phyloP scores from a whole-genome alignment of 2,113 vertebrate species.

The Ellobius talpinus region DNA sequence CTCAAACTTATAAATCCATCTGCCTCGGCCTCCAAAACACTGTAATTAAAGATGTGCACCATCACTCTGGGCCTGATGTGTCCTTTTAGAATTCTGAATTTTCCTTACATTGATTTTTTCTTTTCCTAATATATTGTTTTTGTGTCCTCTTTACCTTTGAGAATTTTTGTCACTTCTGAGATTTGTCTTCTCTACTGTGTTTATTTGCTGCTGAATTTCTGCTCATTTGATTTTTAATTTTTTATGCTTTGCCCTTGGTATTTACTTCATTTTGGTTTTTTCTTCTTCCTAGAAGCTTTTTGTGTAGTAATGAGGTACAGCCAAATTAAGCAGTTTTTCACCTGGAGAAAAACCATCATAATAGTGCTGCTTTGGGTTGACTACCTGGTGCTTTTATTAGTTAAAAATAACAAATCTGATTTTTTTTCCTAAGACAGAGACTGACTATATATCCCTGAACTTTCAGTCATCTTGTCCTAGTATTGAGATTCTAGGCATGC shows the following conservation, averaged over 20 bases:
- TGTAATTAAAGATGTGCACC: neutral
- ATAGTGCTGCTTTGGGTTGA: neutral
- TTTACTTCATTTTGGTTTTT: neutral
- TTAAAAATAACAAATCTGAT: neutral
- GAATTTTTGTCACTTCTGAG: neutral
- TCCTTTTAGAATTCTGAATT: constrained; percentile 23
- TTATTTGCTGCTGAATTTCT: neutral
- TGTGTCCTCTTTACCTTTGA: neutral
- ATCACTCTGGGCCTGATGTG: neutral
- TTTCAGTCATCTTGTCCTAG: neutral
- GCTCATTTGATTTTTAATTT: neutral
- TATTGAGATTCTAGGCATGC: neutral
- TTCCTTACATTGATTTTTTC: neutral
- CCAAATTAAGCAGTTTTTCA: neutral
- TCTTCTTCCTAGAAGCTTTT: neutral
- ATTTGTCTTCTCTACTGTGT: neutral
- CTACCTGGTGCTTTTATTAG: neutral
- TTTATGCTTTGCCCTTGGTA: neutral
- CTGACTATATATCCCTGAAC: neutral
- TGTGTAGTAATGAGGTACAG: neutral
- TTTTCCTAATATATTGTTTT: constrained; percentile 12
- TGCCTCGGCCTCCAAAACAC: neutral
- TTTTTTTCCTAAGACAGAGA: neutral
- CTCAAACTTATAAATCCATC: neutral
- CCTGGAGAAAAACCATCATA: neutral